These are phyloP conservation scores for Megalopta genalis DNA, from an alignment of 1,140 invertebrate genomes.

Conservation along the genomic window DNA sequence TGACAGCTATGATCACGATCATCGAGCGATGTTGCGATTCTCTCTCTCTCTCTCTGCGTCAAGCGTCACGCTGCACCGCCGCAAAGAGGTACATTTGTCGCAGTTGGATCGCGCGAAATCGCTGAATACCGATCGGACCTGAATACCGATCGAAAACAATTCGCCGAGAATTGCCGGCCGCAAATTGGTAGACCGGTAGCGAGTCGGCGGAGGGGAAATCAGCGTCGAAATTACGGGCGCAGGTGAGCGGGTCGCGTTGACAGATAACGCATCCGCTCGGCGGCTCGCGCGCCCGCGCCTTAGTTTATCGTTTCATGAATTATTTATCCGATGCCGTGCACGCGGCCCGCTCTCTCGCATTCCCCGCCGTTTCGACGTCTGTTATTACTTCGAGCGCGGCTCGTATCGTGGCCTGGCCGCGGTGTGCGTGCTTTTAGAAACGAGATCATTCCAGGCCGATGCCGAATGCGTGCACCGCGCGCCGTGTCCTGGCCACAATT, in stretches of 20 bases:
- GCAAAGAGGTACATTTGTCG: too few relatives aligned
- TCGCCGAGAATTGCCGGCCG: too few relatives aligned
- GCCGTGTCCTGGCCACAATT: constrained; percentile 9
- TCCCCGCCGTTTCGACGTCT: constrained; percentile 33
- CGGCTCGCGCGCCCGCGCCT: neutral
- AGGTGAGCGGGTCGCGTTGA: constrained; percentile 15
- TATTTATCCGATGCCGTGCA: constrained; percentile 41
- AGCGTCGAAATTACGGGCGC: constrained; percentile 2
- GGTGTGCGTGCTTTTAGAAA: constrained; percentile 32
- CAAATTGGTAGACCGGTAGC: too few relatives aligned
- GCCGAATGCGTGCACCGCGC: constrained; percentile 3
- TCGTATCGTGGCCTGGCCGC: neutral
- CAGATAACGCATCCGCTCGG: constrained; percentile 20
- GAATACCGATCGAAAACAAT: too few relatives aligned
- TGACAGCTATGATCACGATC: too few relatives aligned
- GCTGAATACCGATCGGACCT: too few relatives aligned
- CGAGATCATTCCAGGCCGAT: constrained; percentile 28
- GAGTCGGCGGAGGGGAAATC: neutral
- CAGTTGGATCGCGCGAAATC: too few relatives aligned
- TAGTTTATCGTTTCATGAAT: constrained; percentile 49
- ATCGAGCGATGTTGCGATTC: too few relatives aligned
- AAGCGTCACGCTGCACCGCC: too few relatives aligned
- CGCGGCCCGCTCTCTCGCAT: constrained; percentile 25
- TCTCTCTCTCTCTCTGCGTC: too few relatives aligned
- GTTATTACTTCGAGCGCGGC: constrained; percentile 35